Conservation (phyloP, 2,888 invertebrate species). For the Athalia circularis region DNA sequence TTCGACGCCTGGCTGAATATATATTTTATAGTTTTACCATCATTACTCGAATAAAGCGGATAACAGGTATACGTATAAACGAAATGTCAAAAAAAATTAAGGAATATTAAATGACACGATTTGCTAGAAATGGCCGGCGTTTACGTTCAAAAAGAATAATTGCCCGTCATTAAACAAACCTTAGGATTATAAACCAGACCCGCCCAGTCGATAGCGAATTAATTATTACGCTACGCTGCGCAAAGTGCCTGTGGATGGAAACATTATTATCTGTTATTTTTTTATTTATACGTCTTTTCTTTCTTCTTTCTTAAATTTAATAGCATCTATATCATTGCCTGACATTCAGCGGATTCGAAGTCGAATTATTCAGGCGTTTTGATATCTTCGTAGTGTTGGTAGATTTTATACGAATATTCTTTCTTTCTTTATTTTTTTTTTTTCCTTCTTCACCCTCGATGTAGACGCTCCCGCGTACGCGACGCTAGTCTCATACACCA, state of each 20-base stretch:
- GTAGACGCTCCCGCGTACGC: slow-evolving; percentile 27
- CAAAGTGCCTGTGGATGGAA: not conserved
- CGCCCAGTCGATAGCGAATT: slow-evolving; percentile 38
- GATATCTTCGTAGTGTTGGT: not conserved
- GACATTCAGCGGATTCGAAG: too few relatives aligned
- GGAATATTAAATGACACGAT: slow-evolving; percentile 20
- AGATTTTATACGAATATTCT: not conserved
- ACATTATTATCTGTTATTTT: not conserved
- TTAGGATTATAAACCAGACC: slow-evolving; percentile 27
- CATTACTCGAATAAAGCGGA: not conserved
- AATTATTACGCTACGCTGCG: slow-evolving; percentile 18
- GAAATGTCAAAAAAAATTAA: slow-evolving; percentile 8
- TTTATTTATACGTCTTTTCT: too few relatives aligned
- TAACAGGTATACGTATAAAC: not conserved
- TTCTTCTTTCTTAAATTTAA: too few relatives aligned
- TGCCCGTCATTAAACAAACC: slow-evolving; percentile 36
- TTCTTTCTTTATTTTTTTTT: too few relatives aligned
- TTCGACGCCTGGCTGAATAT: not conserved
- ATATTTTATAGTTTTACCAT: not conserved
- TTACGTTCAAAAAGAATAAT: slow-evolving; percentile 27
- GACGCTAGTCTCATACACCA: slow-evolving; percentile 19
- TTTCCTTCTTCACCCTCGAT: slow-evolving; percentile 19
- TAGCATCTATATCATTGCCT: too few relatives aligned
- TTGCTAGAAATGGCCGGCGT: slow-evolving; percentile 21
- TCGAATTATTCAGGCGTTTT: too few relatives aligned